Conservation (phyloP, 2,888 invertebrate genomes). For the Phaedon cochleariae region DNA sequence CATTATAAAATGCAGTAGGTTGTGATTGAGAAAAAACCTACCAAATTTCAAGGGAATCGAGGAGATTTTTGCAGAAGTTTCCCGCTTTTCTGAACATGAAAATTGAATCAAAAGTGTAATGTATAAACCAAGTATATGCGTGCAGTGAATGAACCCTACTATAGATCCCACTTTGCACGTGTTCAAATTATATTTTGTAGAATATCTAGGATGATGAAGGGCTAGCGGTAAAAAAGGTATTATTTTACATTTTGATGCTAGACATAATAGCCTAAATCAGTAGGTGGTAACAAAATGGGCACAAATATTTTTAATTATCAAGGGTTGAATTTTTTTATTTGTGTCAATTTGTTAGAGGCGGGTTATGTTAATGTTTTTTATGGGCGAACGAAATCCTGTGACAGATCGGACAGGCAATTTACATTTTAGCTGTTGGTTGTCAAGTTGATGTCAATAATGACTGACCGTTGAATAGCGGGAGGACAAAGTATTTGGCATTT, state of each 20-base stretch:
- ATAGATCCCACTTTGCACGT: constrained; percentile 46
- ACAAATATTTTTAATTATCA: constrained; percentile 45
- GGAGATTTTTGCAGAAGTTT: too few relatives aligned
- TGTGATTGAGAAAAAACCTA: too few relatives aligned
- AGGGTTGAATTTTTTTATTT: constrained; percentile 36
- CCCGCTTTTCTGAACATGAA: too few relatives aligned
- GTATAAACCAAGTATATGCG: too few relatives aligned
- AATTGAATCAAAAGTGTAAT: too few relatives aligned
- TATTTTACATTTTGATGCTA: constrained; percentile 46
- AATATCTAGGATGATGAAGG: constrained; percentile 40
- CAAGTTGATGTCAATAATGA: constrained; percentile 8
- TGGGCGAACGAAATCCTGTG: constrained; percentile 16
- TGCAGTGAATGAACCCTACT: constrained; percentile 7
- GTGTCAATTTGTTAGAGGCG: constrained; percentile 36
- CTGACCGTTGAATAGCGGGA: constrained; percentile 23
- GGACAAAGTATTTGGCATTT: too few relatives aligned
- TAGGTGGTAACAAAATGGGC: constrained; percentile 45
- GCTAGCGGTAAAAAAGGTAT: constrained; percentile 42
- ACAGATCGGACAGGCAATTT: constrained; percentile 25
- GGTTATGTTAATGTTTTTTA: constrained; percentile 33
- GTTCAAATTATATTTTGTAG: constrained; percentile 49
- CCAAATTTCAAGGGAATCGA: too few relatives aligned
- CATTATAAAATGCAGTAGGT: too few relatives aligned
- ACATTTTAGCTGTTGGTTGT: constrained; percentile 12
- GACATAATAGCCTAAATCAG: constrained; percentile 44